phyloP scores from a whole-genome alignment of 2,113 vertebrate species.

The Siniperca knerii region DNA sequence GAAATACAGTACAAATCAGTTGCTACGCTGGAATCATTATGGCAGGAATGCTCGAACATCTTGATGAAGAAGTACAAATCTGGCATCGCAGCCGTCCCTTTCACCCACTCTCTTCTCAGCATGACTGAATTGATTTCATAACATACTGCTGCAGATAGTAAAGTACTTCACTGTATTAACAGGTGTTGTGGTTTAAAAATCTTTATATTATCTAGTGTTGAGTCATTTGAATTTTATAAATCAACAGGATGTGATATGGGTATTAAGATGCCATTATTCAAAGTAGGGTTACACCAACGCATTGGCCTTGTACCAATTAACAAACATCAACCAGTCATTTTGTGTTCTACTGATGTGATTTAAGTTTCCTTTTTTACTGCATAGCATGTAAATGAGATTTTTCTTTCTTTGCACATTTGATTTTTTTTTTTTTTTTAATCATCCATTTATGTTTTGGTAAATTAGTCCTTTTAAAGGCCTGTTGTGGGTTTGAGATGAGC shows the following conservation, averaged over 20 bases:
- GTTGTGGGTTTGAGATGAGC: not conserved
- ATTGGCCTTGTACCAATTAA: conserved; percentile 10
- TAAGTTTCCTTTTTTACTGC: not conserved
- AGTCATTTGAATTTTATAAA: conserved; percentile 5
- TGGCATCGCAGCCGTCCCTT: conserved; percentile 30
- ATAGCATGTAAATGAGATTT: not conserved
- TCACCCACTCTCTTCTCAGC: conserved; percentile 19
- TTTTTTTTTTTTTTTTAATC: too few species aligned
- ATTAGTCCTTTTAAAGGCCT: not conserved
- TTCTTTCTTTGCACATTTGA: not conserved
- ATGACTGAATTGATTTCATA: conserved; percentile 31
- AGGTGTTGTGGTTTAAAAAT: conserved; percentile 1
- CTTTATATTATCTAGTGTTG: conserved; percentile 8
- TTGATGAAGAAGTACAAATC: not conserved
- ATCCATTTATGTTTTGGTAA: not conserved
- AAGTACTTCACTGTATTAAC: not conserved
- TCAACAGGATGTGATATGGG: not conserved
- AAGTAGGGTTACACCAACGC: conserved; percentile 15
- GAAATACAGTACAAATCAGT: not conserved
- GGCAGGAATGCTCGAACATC: not conserved
- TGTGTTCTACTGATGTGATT: not conserved
- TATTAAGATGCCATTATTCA: conserved; percentile 22
- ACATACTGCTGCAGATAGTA: conserved; percentile 3
- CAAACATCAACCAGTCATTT: not conserved
- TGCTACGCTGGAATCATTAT: not conserved